phyloP scores from a whole-genome alignment of 2,888 invertebrate species.

The Harmothoe impar region DNA sequence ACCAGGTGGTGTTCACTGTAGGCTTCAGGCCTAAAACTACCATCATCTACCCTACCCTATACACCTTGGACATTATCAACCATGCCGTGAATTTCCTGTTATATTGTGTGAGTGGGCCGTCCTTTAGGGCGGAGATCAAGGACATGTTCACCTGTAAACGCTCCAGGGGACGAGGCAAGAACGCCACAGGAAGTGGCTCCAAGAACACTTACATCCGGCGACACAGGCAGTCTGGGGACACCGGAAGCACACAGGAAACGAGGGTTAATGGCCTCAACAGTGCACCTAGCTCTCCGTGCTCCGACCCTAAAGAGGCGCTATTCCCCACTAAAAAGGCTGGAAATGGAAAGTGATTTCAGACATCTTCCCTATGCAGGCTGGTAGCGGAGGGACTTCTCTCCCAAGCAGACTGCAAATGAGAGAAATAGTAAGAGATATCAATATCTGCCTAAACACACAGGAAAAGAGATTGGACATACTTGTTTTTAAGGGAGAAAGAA shows the following conservation, averaged over 20 bases:
- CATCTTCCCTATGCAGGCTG: too few species aligned
- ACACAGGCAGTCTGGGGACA: constrained; percentile 45
- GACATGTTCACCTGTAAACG: constrained; percentile 25
- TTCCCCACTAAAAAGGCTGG: not conserved
- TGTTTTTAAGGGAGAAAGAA: too few species aligned
- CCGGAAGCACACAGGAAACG: constrained; percentile 47
- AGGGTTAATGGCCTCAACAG: constrained; percentile 33
- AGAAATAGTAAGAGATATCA: too few species aligned
- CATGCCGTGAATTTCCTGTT: constrained; percentile 44
- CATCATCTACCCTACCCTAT: not conserved
- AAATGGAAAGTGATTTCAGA: too few species aligned
- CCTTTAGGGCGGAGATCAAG: constrained; percentile 52
- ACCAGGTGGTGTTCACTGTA: constrained; percentile 41
- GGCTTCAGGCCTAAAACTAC: constrained; percentile 17
- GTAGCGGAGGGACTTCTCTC: too few species aligned
- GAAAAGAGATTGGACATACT: too few species aligned
- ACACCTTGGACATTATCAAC: constrained; percentile 33
- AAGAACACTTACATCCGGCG: constrained; percentile 4
- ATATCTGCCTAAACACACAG: too few species aligned
- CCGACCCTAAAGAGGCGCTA: not conserved
- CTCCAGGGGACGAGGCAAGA: not conserved
- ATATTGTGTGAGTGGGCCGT: constrained; percentile 50
- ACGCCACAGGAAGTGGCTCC: not conserved
- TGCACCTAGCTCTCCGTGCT: not conserved
- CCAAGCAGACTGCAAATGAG: too few species aligned